Evolutionary conservation across 2,888 invertebrate genomes (phyloP).

Genomic region (Thymelicus acteon): DNA sequence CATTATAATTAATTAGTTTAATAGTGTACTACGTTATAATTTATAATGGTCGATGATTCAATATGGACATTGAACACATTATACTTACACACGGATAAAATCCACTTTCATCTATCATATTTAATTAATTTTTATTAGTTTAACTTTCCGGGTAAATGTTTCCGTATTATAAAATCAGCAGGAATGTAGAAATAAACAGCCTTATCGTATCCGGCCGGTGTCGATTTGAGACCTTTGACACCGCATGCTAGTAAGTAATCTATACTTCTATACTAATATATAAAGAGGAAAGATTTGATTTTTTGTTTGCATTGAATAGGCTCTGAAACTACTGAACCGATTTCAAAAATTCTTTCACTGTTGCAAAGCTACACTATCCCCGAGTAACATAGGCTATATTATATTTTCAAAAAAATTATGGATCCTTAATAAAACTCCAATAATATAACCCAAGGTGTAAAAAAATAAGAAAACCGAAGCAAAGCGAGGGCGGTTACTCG

Average conservation of each 20-base stretch:
- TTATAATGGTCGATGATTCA: not conserved
- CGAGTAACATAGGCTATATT: too few relatives aligned
- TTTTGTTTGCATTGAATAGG: too few relatives aligned
- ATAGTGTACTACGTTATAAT: not conserved
- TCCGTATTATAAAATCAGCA: slow-evolving; percentile 25
- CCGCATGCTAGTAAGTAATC: not conserved
- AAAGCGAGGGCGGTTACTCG: too few relatives aligned
- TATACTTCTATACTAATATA: too few relatives aligned
- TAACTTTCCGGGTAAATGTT: slow-evolving; percentile 16
- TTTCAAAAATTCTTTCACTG: too few relatives aligned
- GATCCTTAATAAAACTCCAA: too few relatives aligned
- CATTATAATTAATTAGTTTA: not conserved
- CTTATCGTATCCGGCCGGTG: slow-evolving; percentile 31
- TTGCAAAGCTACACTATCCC: too few relatives aligned
- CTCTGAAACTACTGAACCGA: too few relatives aligned
- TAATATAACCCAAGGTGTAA: too few relatives aligned
- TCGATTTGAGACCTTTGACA: slow-evolving; percentile 30
- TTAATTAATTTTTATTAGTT: slow-evolving; percentile 14
- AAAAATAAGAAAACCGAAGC: too few relatives aligned
- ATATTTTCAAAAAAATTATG: too few relatives aligned
- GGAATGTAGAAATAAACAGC: slow-evolving; percentile 21
- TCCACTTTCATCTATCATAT: slow-evolving; percentile 15
- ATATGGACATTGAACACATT: not conserved
- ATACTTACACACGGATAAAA: not conserved
- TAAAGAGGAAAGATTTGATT: too few relatives aligned